Base-by-base conservation (phyloP, 1,140 invertebrate species). In the Harpegnathos saltator region DNA sequence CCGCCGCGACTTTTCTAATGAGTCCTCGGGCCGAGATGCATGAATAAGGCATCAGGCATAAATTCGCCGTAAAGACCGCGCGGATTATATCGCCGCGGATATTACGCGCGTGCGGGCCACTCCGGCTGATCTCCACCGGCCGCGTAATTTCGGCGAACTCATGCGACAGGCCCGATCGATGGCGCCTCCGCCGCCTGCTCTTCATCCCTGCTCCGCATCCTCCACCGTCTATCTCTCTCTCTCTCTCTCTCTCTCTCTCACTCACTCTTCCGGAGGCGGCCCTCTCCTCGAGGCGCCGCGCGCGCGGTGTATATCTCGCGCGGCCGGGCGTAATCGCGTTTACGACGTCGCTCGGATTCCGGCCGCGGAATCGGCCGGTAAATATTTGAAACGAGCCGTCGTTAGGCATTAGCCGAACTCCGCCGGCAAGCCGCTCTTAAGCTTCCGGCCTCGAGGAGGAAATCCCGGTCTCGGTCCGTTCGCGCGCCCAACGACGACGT, bases 321-420 rank as follows among this genome's bases (percentile, higher is more conserved):
- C 29, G 62, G 72, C 58, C 44, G 69, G 80, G 29, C 56, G 81
- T 90, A 90, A 89, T 89, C 83, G 85, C 84, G 86, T 90, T 90
- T 89, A 89, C 80, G 78, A 61, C 56, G 52, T 54, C 52, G 69
- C 68, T 59, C 50, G 78, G 84, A 85, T 68, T 81, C 44, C n/a
- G 82, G 83, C 84, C 81, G 88, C 89, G 80, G 74, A 87, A 90
- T 89, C 85, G 85, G 80, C 85, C 82, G 86, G 88, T 90, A 90
- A 90, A 90, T 90, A 90, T 90, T 89, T 86, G 84, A 89, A 88
- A 90, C 85, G 85, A 87, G 83, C 81, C 89, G 85, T 89, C 89
- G 88, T 90, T 90, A 90, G 85, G 86, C 85, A 90, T 90, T 90
- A 90, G 73, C 82, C 85, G 85, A 89, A 85, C 83, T 82, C 66